phyloP scores from a whole-genome alignment of 35 echinoderm and acorn worm genomes.

The Diadema setosum region DNA sequence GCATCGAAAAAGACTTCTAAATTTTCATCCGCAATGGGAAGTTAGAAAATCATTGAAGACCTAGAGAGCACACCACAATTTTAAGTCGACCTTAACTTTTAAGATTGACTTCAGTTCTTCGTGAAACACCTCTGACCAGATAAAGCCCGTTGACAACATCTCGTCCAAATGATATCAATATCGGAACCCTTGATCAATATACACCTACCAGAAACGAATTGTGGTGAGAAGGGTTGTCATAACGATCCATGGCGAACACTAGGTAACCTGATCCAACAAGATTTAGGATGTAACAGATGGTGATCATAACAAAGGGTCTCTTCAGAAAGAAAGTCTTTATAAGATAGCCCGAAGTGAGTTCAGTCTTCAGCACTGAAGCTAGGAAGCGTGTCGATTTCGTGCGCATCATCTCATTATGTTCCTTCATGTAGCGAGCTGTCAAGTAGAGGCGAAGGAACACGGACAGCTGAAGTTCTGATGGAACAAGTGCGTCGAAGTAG shows the following conservation, averaged over 20 bases:
- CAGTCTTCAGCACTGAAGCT: constrained; percentile 38
- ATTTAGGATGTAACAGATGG: constrained; percentile 33
- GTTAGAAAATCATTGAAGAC: too few species aligned
- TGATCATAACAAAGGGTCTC: constrained; percentile 21
- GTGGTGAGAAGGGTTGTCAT: background rate
- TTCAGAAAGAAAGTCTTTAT: constrained; percentile 37
- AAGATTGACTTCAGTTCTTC: too few species aligned
- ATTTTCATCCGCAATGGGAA: too few species aligned
- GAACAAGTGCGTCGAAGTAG: background rate
- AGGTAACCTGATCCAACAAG: constrained; percentile 28
- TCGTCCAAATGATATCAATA: too few species aligned
- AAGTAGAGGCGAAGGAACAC: background rate
- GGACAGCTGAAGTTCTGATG: background rate
- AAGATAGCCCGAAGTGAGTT: constrained; percentile 3
- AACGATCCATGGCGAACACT: constrained; percentile 17
- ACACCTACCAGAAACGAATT: constrained; percentile 2
- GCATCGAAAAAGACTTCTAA: too few species aligned
- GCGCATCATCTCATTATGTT: background rate
- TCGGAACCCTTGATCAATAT: too few species aligned
- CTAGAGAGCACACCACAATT: too few species aligned
- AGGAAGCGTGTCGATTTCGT: background rate
- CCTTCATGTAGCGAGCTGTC: background rate
- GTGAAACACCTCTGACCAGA: too few species aligned
- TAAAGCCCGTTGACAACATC: too few species aligned
- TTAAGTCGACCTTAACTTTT: too few species aligned